These are phyloP conservation scores for Genyomyrus donnyi DNA, from an alignment of 2,113 vertebrate genomes.

Conservation along the genomic window DNA sequence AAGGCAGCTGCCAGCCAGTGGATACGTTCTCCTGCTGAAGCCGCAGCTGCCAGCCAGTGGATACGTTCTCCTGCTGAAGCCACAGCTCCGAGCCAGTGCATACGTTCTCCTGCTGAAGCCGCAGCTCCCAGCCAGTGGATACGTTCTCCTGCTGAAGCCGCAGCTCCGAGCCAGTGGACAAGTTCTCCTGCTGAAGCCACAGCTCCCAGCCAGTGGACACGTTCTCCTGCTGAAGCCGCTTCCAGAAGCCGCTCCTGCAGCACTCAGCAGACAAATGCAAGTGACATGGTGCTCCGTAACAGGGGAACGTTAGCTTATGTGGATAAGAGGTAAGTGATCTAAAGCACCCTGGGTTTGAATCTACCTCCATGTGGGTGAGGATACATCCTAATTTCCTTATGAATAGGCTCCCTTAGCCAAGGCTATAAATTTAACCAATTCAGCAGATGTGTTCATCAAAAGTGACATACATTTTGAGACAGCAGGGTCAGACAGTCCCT, in stretches of 20 bases:
- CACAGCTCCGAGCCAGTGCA: slow-evolving; percentile 7
- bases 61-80: too few species aligned
- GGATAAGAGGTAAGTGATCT: slow-evolving; percentile 4
- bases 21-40: slow-evolving; percentile 11
- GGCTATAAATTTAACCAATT: background rate
- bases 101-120: too few species aligned
- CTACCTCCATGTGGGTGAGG: background rate
- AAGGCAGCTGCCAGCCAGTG: background rate
- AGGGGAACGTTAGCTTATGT: background rate
- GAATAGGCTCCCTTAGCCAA: background rate
- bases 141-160: too few species aligned
- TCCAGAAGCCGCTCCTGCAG: background rate
- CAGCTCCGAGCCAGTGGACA: background rate
- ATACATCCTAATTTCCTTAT: background rate
- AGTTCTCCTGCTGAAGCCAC: too few species aligned
- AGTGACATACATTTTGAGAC: background rate
- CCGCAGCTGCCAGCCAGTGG: background rate
- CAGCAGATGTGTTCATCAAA: too few species aligned
- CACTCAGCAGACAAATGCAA: background rate
- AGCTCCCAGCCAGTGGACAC: slow-evolving; percentile 13
- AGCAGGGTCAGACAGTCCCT: background rate
- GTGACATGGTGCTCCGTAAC: background rate
- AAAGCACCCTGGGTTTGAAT: background rate
- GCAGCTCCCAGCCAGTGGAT: slow-evolving; percentile 11
- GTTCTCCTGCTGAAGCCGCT: background rate